Evolutionary conservation across 2,888 invertebrate species (phyloP), one percentile per base, ranked within the genome.

Genomic region (Himalopsyche tibetana): DNA sequence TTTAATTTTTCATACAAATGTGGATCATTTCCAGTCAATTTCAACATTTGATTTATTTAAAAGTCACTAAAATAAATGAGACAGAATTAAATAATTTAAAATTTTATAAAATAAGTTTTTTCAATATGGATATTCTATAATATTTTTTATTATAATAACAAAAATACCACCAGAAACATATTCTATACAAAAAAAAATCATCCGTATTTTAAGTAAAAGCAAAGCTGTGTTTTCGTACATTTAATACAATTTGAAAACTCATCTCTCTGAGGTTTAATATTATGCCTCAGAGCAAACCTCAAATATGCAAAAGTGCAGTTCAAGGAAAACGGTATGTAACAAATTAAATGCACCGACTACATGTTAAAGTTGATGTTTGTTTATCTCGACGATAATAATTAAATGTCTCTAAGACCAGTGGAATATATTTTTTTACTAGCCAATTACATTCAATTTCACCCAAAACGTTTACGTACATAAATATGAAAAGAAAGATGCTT

Each of bases 301-400:
- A 63, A 63, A 63, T 63, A 63, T 63, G 63, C 63, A 63, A 63
- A 63, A 63, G 63, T 63, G 63, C 63, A 63, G 19, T 63, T 63
- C 63, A 63, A 63, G 63, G 6, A 63, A 19, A 2, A 2, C 51
- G 51, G 63, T 63, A 19, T 63, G 63, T 19, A 63, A 19, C 63
- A 63, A 63, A 63, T 63, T 63, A 63, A 63, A 63, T 63, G 63
- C 63, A 63, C 63, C 11, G 28, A 63, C 19, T 63, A 63, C 63
- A 63, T 19, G 11, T 9, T 63, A 63, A n/a, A 28, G 63, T 63
- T 63, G 19, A 63, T 63, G 63, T 63, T 63, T 6, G 63, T 11
- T 63, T 63, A 19, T 63, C 63, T 28, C 19, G 4, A 19, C 19
- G 6, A 63, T 63, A 0, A 63, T 19, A 63, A 19, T 19, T 19